These are phyloP conservation scores for Archips crataeganus DNA, from an alignment of 2,888 invertebrate species.

Conservation along the genomic window DNA sequence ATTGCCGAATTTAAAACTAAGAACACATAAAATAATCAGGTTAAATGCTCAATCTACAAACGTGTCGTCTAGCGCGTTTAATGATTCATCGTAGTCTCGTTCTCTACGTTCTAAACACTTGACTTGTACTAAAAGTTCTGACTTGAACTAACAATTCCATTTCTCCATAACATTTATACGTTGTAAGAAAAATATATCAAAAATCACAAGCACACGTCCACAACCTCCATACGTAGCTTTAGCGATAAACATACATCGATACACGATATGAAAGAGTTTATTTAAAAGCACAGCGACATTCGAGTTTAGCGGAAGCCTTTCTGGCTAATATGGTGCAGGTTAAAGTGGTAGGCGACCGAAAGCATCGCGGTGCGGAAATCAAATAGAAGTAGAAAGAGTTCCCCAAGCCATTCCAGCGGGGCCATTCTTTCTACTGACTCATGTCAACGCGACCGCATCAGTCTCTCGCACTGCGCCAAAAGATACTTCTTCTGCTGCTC, in stretches of 20 bases:
- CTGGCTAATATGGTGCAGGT: constrained; percentile 73
- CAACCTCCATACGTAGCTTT: constrained; percentile 1
- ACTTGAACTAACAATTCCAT: constrained; percentile 14
- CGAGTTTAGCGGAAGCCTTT: constrained; percentile 68
- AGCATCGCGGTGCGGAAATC: constrained; percentile 73
- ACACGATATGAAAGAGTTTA: constrained; percentile 49
- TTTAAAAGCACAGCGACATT: constrained; percentile 51
- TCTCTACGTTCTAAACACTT: constrained; percentile 13
- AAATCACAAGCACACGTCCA: constrained; percentile 21
- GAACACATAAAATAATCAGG: constrained; percentile 7
- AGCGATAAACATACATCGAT: constrained; percentile 22
- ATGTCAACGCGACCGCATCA: constrained; percentile 78
- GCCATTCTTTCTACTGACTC: constrained; percentile 74
- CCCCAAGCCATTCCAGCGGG: constrained; percentile 58
- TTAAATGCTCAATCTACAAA: constrained; percentile 13
- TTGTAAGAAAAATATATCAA: constrained; percentile 23
- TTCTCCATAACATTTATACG: constrained; percentile 12
- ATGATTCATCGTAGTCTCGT: constrained; percentile 7
- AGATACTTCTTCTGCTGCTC: constrained; percentile 77
- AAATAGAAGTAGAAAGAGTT: constrained; percentile 80
- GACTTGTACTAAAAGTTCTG: constrained; percentile 10
- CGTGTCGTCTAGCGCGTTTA: constrained; percentile 3
- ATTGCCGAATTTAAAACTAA: constrained; percentile 10
- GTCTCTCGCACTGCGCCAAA: constrained; percentile 73
- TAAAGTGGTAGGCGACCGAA: constrained; percentile 74